phyloP scores from a whole-genome alignment of 2,113 vertebrate species.

The Xiphias gladius region DNA sequence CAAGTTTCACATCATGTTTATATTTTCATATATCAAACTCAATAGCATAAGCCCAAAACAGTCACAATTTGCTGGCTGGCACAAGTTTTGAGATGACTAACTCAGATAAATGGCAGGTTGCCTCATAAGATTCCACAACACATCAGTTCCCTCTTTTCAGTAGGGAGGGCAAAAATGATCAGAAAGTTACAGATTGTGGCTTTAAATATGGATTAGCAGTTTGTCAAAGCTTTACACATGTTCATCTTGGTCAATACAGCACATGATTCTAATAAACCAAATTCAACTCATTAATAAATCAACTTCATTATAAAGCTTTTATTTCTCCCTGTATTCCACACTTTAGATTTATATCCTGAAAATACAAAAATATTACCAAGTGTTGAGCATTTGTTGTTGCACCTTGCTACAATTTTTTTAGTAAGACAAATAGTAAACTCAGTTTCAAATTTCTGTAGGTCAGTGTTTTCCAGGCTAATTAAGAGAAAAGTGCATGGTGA shows the following conservation, averaged over 20 bases:
- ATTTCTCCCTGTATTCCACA: neutral
- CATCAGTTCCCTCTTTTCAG: neutral
- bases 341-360: neutral
- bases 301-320: neutral
- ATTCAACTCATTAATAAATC: neutral
- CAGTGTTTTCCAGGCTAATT: neutral
- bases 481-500: neutral
- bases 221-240: neutral
- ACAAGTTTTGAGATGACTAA: conserved; percentile 16
- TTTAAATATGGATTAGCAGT: neutral
- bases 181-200: neutral
- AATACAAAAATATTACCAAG: neutral
- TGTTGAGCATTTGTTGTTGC: neutral
- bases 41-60: neutral
- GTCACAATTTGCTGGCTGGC: conserved; percentile 5
- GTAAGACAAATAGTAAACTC: neutral
- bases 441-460: neutral
- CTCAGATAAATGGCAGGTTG: conserved; percentile 6
- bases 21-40: conserved; percentile 22
- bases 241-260: neutral
- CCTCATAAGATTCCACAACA: neutral
- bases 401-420: neutral
- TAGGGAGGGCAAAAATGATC: neutral
- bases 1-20: conserved; percentile 15
- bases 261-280: neutral